Base-by-base conservation (phyloP, 2,888 invertebrate species). In the Griposia aprilina region DNA sequence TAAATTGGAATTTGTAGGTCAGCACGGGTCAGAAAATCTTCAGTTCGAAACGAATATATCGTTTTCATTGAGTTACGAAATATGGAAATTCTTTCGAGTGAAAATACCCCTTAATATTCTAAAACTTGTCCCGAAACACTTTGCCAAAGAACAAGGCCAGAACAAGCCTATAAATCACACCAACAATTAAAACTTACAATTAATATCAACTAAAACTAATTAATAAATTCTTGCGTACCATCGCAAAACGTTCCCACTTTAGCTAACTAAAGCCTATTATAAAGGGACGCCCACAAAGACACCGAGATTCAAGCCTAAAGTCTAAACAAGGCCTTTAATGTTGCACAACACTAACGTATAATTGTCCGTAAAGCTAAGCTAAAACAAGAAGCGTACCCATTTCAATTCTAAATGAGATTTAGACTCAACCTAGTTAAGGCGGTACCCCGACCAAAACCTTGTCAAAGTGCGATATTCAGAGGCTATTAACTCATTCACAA, bases 361-460 rank as follows among this genome's bases (percentile, higher is more conserved):
- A 84, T 79, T 81, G 74, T 78, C 10, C 71, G 45, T 26, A 55
- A 72, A 67, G 48, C 57, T 52, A 7, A 48, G 41, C 60, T 69
- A 41, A 67, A 81, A 81, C 66, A 59, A 62, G 62, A 30, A 50
- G 73, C 69, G 59, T 55, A 68, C 70, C 85, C 78, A 74, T 79
- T 84, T 77, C 68, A 85, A 87, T 82, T 79, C 82, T 77, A 78
- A 87, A 87, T 82, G 75, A 86, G 87, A 77, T 84, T 84, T 78
- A 86, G 82, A 74, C 82, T 60, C 67, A 77, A 78, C 70, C 75
- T 62, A 76, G 77, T 84, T 78, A 85, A 62, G n/a, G n/a, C n/a
- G n/a, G n/a, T n/a, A n/a, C n/a, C n/a, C n/a, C n/a, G n/a, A n/a
- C n/a, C n/a, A n/a, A n/a, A n/a, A n/a, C n/a, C n/a, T n/a, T n/a